These are phyloP conservation scores for Stegastes partitus DNA, from an alignment of 2,113 vertebrate species.

Conservation along the genomic window DNA sequence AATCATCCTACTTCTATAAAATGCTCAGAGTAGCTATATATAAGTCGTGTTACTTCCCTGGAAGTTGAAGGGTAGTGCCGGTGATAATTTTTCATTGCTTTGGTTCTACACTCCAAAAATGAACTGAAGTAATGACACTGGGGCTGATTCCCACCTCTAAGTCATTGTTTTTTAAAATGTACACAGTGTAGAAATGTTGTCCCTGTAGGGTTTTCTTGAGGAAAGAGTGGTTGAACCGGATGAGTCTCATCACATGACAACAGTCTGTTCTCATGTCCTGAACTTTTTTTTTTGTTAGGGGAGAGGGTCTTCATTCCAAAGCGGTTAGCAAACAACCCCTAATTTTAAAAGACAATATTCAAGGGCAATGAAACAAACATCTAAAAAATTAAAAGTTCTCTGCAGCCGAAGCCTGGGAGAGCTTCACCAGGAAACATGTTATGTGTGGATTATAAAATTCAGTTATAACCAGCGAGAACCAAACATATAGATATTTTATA, in stretches of 20 bases:
- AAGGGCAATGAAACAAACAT: no score
- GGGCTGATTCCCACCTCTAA: no score
- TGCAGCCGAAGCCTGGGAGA: background rate
- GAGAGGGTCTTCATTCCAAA: no score
- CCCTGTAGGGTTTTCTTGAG: background rate
- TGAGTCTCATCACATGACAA: background rate
- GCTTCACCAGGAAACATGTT: background rate
- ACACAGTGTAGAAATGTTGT: background rate
- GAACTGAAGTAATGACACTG: no score
- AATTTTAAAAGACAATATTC: no score
- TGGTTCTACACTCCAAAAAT: background rate
- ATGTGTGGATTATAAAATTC: background rate
- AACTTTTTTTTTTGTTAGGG: no score
- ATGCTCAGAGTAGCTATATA: no score
- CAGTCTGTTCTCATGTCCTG: no score
- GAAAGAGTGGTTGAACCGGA: background rate
- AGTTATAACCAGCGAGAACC: background rate
- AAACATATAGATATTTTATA: no score
- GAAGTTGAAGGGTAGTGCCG: background rate
- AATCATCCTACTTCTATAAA: background rate
- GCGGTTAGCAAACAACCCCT: no score
- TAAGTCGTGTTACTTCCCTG: background rate
- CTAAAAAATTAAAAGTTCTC: no score
- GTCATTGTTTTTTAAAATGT: background rate
- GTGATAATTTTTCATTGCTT: slow-evolving; percentile 10